These are phyloP conservation scores for Collichthys lucidus DNA, from an alignment of 2,113 vertebrate genomes.

Conservation along the genomic window DNA sequence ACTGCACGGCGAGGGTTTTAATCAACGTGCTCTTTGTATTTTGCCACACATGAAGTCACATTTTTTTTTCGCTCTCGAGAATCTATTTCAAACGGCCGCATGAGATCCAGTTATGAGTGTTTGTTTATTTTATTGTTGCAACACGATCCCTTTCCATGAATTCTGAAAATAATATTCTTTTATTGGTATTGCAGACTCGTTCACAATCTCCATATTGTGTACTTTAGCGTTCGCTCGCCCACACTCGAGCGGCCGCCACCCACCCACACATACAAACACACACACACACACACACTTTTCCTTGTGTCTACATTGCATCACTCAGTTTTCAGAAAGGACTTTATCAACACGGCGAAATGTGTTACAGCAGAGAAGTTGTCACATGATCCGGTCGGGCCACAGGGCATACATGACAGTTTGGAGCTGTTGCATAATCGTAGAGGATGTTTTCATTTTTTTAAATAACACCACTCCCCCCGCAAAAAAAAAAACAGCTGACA, in stretches of 20 bases:
- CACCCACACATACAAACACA: constrained; percentile 38
- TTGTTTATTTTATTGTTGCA: constrained; percentile 55
- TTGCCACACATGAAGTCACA: constrained; percentile 38
- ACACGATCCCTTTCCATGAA: constrained; percentile 22
- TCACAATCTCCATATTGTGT: constrained; percentile 48
- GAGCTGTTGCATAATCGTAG: constrained; percentile 34
- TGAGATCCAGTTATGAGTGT: background rate
- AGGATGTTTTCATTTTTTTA: constrained; percentile 20
- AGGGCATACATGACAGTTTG: constrained; percentile 8
- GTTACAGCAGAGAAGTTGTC: constrained; percentile 5
- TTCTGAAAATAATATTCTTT: constrained; percentile 50
- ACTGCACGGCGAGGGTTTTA: constrained; percentile 35
- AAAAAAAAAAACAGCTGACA: background rate
- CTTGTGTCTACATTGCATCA: constrained; percentile 62
- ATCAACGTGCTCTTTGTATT: constrained; percentile 17
- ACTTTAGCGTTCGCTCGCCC: constrained; percentile 31
- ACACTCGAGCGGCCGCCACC: constrained; percentile 7
- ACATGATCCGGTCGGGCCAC: background rate
- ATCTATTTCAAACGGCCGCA: constrained; percentile 7
- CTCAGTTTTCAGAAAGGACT: constrained; percentile 15
- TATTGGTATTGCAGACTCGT: constrained; percentile 10
- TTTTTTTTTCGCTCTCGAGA: background rate
- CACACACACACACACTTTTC: constrained; percentile 37
- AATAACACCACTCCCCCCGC: too few relatives aligned
- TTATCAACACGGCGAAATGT: constrained; percentile 35